Evolutionary conservation across 2,113 vertebrate genomes (phyloP).

Genomic region (Rhadina sibilatrix): DNA sequence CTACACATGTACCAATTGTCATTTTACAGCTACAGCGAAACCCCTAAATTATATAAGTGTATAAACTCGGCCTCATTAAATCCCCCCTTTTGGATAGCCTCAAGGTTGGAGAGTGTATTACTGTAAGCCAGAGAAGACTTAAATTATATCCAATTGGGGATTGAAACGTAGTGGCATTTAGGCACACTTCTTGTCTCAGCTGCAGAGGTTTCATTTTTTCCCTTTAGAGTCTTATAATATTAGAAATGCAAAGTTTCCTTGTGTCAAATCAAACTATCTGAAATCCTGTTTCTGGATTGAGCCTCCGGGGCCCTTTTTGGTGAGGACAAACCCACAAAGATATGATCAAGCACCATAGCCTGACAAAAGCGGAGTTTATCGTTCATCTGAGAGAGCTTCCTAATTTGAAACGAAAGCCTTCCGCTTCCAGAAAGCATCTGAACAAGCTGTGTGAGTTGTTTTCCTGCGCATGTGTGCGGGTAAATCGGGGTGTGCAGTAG

Average conservation of each 20-base stretch:
- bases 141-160: slow-evolving; percentile 23
- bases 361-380: slow-evolving; percentile 28
- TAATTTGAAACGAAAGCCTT: slow-evolving; percentile 1
- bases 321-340: not conserved
- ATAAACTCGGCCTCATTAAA: slow-evolving; percentile 42
- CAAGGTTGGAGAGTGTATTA: slow-evolving; percentile 8
- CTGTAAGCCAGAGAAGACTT: slow-evolving; percentile 32
- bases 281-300: slow-evolving; percentile 15
- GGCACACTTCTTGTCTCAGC: slow-evolving; percentile 23
- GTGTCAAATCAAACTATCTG: slow-evolving; percentile 29
- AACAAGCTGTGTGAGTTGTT: not conserved
- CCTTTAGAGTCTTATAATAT: slow-evolving; percentile 14
- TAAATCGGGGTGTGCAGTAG: not conserved
- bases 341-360: not conserved
- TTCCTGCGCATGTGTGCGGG: not conserved
- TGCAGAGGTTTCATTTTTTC: slow-evolving; percentile 21
- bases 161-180: slow-evolving; percentile 8
- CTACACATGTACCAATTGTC: slow-evolving; percentile 64
- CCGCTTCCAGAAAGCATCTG: not conserved
- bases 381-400: not conserved
- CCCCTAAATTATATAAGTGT: slow-evolving; percentile 48
- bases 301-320: not conserved
- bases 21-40: slow-evolving; percentile 47
- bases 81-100: not conserved
- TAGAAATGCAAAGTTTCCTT: slow-evolving; percentile 25